These are phyloP conservation scores for Nothoprocta perdicaria DNA, from an alignment of 2,113 vertebrate genomes.

Conservation along the genomic window DNA sequence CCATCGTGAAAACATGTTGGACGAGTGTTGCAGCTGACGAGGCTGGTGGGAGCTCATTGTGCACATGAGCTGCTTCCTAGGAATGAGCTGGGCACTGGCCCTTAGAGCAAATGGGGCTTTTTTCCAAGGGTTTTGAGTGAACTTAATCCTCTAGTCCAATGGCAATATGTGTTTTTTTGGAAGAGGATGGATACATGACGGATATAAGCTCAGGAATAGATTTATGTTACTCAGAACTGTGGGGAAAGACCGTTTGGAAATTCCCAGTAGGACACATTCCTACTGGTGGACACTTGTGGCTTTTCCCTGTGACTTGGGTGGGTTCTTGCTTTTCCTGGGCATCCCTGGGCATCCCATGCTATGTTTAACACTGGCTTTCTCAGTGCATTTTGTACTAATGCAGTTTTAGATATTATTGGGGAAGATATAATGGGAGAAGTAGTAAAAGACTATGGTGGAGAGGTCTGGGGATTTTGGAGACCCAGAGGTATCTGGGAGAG, in stretches of 20 bases:
- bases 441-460: not conserved
- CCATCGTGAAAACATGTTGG: not conserved
- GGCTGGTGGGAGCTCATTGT: not conserved
- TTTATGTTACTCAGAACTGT: not conserved
- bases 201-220: not conserved
- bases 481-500: accelerated
- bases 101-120: too few species aligned
- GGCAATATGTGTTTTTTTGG: not conserved
- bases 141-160: accelerated
- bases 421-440: not conserved
- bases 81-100: not conserved
- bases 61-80: not conserved
- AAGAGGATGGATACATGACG: not conserved
- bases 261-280: too few species aligned
- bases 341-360: not conserved
- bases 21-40: not conserved
- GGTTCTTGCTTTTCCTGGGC: too few species aligned
- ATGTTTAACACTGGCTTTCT: not conserved
- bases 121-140: not conserved
- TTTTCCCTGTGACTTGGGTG: not conserved
- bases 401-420: not conserved
- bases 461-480: not conserved
- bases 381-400: not conserved
- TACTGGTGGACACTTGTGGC: not conserved
- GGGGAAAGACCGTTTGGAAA: not conserved